Conservation (phyloP, 2,797 vertebrate genomes). For the Tinamus major region DNA sequence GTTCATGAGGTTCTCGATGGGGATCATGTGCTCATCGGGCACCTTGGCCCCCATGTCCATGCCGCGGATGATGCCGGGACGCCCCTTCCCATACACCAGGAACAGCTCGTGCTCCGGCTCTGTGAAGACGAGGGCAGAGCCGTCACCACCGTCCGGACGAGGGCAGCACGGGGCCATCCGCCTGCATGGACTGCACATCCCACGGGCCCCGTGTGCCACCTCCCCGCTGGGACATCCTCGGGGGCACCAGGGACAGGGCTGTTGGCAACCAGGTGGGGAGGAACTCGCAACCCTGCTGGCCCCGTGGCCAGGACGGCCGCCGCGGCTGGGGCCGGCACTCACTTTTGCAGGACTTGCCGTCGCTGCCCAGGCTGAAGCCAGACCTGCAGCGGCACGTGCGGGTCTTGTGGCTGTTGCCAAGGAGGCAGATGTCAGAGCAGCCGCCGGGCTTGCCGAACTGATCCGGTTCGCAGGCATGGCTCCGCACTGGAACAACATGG, state of each 20-base stretch:
- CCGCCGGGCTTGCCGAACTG: conserved; percentile 93
- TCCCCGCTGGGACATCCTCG: not conserved
- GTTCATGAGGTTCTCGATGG: conserved; percentile 98
- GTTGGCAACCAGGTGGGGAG: not conserved
- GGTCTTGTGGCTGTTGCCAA: conserved; percentile 95
- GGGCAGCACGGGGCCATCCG: not conserved
- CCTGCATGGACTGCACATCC: not conserved
- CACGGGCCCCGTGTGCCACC: not conserved
- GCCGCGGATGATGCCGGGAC: conserved; percentile 94
- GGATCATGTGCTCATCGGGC: conserved; percentile 97
- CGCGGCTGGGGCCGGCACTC: conserved; percentile 62
- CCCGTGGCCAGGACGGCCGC: accelerated
- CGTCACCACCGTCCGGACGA: not conserved
- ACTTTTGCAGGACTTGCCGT: conserved; percentile 98
- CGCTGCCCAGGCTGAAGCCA: conserved; percentile 95
- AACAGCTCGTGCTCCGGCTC: conserved; percentile 97
- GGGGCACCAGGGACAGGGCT: not conserved
- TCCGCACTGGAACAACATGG: conserved; percentile 84
- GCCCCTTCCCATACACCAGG: conserved; percentile 94
- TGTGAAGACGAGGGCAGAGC: conserved; percentile 39
- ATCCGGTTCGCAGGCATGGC: conserved; percentile 92
- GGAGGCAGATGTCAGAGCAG: conserved; percentile 96
- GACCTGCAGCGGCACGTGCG: conserved; percentile 97
- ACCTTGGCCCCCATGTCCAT: conserved; percentile 97
- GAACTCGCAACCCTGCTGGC: accelerated